A percentile compares a stretch with the other conserved stretches of the same genome.
phyloP scores from a whole-genome alignment of 1,140 invertebrate species.

The Eueides isabella region DNA sequence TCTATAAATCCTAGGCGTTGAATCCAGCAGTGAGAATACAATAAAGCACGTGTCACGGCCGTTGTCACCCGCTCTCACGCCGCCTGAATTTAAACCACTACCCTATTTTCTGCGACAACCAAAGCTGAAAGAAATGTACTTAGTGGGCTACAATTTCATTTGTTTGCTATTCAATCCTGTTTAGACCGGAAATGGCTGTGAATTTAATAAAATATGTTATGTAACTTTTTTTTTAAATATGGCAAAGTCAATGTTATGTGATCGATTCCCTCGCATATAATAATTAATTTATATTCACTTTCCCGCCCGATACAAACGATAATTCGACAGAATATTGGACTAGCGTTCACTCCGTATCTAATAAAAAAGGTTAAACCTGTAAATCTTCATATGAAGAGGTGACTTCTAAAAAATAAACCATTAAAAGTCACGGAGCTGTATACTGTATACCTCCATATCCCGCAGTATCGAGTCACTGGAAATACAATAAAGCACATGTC shows the following conservation, averaged over 20 bases:
- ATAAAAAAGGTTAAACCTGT: no score
- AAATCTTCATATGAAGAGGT: not conserved
- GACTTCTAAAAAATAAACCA: not conserved
- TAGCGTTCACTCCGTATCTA: no score
- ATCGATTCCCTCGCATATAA: no score
- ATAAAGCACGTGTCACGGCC: constrained; percentile 48
- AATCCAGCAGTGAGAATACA: constrained; percentile 47
- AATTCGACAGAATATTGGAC: no score
- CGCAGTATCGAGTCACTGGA: not conserved
- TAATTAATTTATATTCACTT: no score
- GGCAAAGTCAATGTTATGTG: no score
- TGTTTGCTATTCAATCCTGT: not conserved
- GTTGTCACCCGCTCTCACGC: constrained; percentile 38
- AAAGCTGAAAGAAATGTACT: constrained; percentile 24
- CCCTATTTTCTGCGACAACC: constrained; percentile 36
- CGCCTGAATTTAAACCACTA: constrained; percentile 45
- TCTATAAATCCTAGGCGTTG: constrained; percentile 42
- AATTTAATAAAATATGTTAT: not conserved
- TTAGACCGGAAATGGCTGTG: not conserved
- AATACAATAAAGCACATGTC: constrained; percentile 9
- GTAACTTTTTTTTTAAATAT: no score
- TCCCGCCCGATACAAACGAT: no score
- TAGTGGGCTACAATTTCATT: constrained; percentile 1
- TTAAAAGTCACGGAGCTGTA: not conserved
- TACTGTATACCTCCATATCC: not conserved